phyloP scores from a whole-genome alignment of 1,140 invertebrate genomes.

The Asbolus verrucosus region DNA sequence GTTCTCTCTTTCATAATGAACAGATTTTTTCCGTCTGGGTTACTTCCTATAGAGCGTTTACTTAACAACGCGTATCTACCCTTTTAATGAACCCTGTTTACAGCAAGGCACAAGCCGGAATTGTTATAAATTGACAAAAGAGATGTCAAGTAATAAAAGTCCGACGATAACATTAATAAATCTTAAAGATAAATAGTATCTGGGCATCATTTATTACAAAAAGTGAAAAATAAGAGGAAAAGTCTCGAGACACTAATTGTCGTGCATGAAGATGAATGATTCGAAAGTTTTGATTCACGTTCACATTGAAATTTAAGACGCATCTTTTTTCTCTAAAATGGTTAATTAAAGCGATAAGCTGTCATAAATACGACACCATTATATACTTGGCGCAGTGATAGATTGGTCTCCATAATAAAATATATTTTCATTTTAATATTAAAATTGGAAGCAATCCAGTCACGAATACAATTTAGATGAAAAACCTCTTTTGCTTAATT shows the following conservation, averaged over 20 bases:
- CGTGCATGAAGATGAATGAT: conserved; percentile 57
- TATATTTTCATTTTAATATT: no score
- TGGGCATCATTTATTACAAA: conserved; percentile 55
- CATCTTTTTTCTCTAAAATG: conserved; percentile 11
- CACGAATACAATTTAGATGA: background rate
- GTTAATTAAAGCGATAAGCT: conserved; percentile 38
- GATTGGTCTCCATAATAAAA: conserved; percentile 1
- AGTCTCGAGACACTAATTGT: conserved; percentile 58
- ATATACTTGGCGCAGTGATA: background rate
- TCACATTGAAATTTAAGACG: conserved; percentile 35
- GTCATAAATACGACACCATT: conserved; percentile 28
- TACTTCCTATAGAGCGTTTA: conserved; percentile 43
- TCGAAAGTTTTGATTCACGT: conserved; percentile 32
- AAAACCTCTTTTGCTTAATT: no score
- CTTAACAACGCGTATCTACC: conserved; percentile 43
- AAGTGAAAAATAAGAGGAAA: conserved; percentile 59
- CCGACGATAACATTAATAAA: conserved; percentile 55
- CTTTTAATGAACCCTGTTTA: conserved; percentile 44
- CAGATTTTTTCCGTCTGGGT: conserved; percentile 43
- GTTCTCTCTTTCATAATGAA: conserved; percentile 33
- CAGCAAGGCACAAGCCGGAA: conserved; percentile 40
- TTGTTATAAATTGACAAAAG: conserved; percentile 55
- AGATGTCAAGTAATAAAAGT: conserved; percentile 53
- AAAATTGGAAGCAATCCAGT: no score
- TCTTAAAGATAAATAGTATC: conserved; percentile 56